These are phyloP conservation scores for Hydriomena furcata DNA, from an alignment of 2,888 invertebrate species.

Conservation along the genomic window DNA sequence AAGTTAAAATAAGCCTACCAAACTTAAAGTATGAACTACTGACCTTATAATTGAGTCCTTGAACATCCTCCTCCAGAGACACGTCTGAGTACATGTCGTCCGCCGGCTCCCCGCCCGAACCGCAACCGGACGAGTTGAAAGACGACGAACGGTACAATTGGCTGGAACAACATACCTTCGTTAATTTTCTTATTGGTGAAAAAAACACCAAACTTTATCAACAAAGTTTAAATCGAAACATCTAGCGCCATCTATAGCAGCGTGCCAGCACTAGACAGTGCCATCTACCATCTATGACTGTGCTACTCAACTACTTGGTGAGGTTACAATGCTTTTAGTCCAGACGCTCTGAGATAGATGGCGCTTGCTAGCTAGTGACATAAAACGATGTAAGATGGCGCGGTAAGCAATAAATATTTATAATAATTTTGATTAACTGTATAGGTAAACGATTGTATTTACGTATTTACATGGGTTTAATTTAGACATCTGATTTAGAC, in stretches of 20 bases:
- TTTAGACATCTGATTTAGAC: neutral
- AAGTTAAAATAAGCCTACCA: neutral
- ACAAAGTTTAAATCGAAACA: slow-evolving; percentile 5
- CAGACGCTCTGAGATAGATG: neutral
- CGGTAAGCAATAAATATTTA: slow-evolving; percentile 1
- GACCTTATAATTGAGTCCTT: slow-evolving; percentile 97
- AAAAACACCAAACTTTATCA: slow-evolving; percentile 13
- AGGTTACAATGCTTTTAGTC: neutral
- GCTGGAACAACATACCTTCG: slow-evolving; percentile 80
- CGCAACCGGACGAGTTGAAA: slow-evolving; percentile 96
- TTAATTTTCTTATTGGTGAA: slow-evolving; percentile 28
- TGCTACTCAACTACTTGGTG: neutral
- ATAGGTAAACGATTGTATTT: neutral
- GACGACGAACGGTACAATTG: slow-evolving; percentile 96
- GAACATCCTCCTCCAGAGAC: slow-evolving; percentile 95
- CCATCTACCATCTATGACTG: slow-evolving; percentile 43
- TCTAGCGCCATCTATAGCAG: slow-evolving; percentile 19
- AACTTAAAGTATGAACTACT: slow-evolving; percentile 37
- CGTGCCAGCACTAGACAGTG: slow-evolving; percentile 30
- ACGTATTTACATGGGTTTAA: neutral
- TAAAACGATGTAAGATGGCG: slow-evolving; percentile 54
- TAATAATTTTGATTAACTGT: too few relatives aligned
- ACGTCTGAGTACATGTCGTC: slow-evolving; percentile 98
- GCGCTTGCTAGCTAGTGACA: too few relatives aligned
- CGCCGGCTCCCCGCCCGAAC: slow-evolving; percentile 95